phyloP scores from a whole-genome alignment of 1,140 invertebrate species.

The Macrocentrus cingulum region DNA sequence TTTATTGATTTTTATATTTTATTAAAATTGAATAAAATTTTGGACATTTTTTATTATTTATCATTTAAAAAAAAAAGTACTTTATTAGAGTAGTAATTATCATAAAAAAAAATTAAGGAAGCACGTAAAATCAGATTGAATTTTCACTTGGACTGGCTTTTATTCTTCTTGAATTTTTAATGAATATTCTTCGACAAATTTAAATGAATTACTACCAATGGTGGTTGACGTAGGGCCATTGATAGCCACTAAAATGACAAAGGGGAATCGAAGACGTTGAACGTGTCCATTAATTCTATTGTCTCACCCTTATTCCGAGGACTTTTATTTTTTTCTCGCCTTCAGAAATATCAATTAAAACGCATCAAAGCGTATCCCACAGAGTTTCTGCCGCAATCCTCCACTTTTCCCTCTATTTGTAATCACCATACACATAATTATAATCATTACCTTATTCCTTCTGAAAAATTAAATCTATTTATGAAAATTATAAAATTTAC shows the following conservation, averaged over 20 bases:
- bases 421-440: no score
- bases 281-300: conserved; percentile 2
- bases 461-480: no score
- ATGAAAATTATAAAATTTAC: background rate
- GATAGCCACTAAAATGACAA: conserved; percentile 2
- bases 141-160: background rate
- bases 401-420: no score
- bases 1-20: no score
- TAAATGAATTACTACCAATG: conserved; percentile 1
- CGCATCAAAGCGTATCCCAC: background rate
- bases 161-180: conserved; percentile 3
- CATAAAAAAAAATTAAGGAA: no score
- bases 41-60: no score
- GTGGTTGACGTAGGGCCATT: background rate
- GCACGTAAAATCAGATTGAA: background rate
- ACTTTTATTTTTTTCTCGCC: background rate
- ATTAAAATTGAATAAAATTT: no score
- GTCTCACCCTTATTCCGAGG: background rate
- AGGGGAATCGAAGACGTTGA: background rate
- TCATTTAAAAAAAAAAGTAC: no score
- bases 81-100: no score
- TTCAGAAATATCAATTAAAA: conserved; percentile 3
- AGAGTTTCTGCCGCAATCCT: background rate
- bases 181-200: background rate
- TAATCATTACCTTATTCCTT: background rate